Conservation (phyloP, 2,797 vertebrate species). For the Channallabes apus region DNA sequence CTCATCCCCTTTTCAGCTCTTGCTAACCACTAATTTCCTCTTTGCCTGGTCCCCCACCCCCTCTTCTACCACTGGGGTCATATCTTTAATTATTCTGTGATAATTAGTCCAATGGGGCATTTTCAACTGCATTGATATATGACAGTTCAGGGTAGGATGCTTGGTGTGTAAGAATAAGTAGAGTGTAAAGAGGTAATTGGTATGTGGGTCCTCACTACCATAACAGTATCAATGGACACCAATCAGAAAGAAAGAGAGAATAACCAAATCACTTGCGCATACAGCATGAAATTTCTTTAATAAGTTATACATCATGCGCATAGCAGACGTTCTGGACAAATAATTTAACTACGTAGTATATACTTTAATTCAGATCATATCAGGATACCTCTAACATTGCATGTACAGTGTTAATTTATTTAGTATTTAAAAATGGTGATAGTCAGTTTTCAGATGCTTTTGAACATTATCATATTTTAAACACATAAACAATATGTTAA, state of each 20-base stretch:
- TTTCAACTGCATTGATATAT: conserved; percentile 52
- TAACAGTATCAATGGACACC: conserved; percentile 47
- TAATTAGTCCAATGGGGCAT: conserved; percentile 58
- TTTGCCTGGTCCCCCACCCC: not conserved
- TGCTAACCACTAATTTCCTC: not conserved
- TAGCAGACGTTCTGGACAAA: conserved; percentile 7
- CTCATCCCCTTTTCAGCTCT: not conserved
- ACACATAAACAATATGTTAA: not conserved
- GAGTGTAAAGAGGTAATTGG: conserved; percentile 44
- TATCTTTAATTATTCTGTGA: conserved; percentile 59
- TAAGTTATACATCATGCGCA: not conserved
- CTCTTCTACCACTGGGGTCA: conserved; percentile 40
- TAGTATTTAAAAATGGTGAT: not conserved
- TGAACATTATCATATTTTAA: not conserved
- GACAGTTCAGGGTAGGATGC: conserved; percentile 41
- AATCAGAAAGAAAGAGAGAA: conserved; percentile 42
- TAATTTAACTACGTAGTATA: not conserved
- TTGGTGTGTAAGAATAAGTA: conserved; percentile 36
- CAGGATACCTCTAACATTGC: not conserved
- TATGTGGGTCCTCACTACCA: conserved; percentile 48
- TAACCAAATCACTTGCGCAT: conserved; percentile 46
- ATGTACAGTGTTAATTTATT: no score
- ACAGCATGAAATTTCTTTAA: conserved; percentile 20
- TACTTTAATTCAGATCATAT: not conserved
- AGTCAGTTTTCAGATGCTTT: not conserved